Base-by-base conservation (phyloP, 1,140 invertebrate species). In the Zeugodacus cucurbitae region DNA sequence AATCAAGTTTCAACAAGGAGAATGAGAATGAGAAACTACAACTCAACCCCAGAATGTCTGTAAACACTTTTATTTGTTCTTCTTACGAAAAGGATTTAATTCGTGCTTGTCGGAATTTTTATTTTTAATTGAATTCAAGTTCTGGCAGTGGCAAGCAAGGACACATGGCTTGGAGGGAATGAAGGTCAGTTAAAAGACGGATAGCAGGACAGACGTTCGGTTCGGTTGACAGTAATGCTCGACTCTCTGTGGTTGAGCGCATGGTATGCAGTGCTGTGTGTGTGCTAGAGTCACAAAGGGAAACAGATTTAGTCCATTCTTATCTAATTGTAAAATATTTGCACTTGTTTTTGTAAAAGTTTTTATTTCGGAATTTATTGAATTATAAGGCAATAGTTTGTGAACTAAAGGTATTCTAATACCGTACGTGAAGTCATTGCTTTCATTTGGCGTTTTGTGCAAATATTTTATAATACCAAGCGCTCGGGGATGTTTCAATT, bases 21-120 rank as follows among this genome's bases (percentile, higher is more conserved):
- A 22, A 82, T 48, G n/a, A 74, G n/a, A n/a, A n/a, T n/a, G n/a
- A n/a, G n/a, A 74, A 82, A 82, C 74, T 82, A 82, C 37, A 82
- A 82, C 74, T 82, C 74, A 82, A 82, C 74, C 74, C 44, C 22
- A 11, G 11, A 48, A 41, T 41, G 41, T 82, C 74, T 82, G 74
- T 29, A 34, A 44, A 34, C 41, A 17, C n/a, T 82, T 74, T 82
- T 82, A 82, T 82, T 82, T 82, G 74, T 82, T 48, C 74, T 48
- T 62, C 85, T 87, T 87, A 62, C 58, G 85, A 87, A 87, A 87
- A 87, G 85, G 85, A 87, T 87, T 87, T 87, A 87, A 87, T 87
- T 87, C 59, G 85, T 62, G 54, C 58, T 87, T 58, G 85, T 59
- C 34, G 58, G 34, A 87, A 87, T 29, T 87, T 87, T 87, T 62